Percentiles rank a stretch among this genome's conserved stretches.
Conservation (phyloP, 2,888 invertebrate species). For the Ypsolopha scabrella region DNA sequence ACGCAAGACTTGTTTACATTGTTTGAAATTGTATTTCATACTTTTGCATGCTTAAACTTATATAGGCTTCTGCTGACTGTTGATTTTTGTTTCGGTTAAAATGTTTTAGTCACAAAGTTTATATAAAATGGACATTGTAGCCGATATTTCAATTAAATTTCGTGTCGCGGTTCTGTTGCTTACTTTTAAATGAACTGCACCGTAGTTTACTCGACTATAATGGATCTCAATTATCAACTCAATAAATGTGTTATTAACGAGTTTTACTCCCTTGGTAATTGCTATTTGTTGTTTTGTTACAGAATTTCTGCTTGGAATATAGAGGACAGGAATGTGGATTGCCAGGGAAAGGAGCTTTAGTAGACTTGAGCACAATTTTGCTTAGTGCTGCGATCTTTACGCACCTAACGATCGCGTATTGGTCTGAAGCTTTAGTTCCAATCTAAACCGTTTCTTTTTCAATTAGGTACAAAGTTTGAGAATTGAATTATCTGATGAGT, state of each 20-base stretch:
- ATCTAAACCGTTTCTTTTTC: conserved; percentile 19
- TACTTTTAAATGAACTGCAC: not conserved
- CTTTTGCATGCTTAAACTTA: too few relatives aligned
- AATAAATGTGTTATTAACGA: not conserved
- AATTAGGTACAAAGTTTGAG: not conserved
- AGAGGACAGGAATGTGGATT: conserved; percentile 48
- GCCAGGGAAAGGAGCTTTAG: conserved; percentile 21
- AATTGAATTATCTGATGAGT: not conserved
- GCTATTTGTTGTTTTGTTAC: conserved; percentile 23
- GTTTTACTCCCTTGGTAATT: not conserved
- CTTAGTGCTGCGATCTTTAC: conserved; percentile 26
- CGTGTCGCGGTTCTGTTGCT: not conserved
- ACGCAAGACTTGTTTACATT: too few relatives aligned
- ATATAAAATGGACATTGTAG: not conserved
- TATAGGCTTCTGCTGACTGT: too few relatives aligned
- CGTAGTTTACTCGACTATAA: not conserved
- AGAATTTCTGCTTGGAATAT: conserved; percentile 61
- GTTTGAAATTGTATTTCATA: too few relatives aligned
- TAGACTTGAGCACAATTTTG: conserved; percentile 22
- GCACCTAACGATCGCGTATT: conserved; percentile 20
- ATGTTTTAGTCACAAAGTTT: not conserved
- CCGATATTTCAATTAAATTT: conserved; percentile 3
- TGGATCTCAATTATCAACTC: not conserved
- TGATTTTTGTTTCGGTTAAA: too few relatives aligned
- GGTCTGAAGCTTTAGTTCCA: conserved; percentile 20